phyloP scores from a whole-genome alignment of 2,113 vertebrate species.

The Haemorhous mexicanus region DNA sequence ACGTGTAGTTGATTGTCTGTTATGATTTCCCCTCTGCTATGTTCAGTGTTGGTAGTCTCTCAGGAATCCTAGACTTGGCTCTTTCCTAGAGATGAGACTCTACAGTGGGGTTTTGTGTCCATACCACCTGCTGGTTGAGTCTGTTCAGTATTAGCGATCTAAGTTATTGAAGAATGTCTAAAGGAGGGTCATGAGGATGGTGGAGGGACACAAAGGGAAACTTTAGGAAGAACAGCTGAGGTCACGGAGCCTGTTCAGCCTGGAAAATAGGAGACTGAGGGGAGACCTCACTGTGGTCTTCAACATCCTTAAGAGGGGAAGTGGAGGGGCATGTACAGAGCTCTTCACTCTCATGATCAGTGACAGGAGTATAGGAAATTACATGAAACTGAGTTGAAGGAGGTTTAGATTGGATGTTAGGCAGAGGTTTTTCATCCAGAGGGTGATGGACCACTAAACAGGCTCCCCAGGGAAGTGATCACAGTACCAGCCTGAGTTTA shows the following conservation, averaged over 20 bases:
- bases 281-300: too few relatives aligned
- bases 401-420: not conserved
- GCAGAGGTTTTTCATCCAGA: not conserved
- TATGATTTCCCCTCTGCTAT: not conserved
- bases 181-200: not conserved
- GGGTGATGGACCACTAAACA: not conserved
- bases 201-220: not conserved
- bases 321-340: not conserved
- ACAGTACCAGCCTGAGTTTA: not conserved
- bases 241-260: not conserved
- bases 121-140: rapidly evolving
- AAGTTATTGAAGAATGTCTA: not conserved
- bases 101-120: not conserved
- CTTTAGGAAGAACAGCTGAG: not conserved
- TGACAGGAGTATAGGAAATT: not conserved
- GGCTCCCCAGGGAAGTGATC: not conserved
- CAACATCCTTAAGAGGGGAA: too few relatives aligned
- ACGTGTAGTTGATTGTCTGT: not conserved
- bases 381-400: not conserved
- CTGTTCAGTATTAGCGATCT: not conserved
- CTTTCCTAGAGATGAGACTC: not conserved
- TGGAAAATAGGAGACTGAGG: not conserved
- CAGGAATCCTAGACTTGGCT: not conserved
- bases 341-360: not conserved
- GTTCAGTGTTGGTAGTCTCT: not conserved